Evolutionary conservation across 2,113 vertebrate genomes (phyloP), one percentile per base, ranked within the genome.

Genomic region (Nibea albiflora): DNA sequence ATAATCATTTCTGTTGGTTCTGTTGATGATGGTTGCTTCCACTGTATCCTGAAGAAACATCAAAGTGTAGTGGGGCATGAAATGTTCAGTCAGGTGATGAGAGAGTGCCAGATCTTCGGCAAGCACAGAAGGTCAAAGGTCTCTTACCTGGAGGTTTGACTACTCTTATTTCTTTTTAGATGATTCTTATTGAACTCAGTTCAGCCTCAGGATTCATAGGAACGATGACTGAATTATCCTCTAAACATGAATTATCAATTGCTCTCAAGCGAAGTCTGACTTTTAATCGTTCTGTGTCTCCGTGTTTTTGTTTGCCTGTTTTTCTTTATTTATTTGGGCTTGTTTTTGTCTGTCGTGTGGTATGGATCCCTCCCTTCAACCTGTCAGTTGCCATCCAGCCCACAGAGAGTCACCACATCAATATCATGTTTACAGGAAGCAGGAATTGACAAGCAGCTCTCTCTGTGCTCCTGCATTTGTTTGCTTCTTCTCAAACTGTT

Each of bases 401-500:
- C 65, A 61, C 69, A 77, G 71, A 80, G 66, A 85, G 53, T 31
- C 56, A 74, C 60, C 60, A 61, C 73, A 58, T 89, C 84, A 71
- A 63, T 81, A 77, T 72, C 63, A 49, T 80, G 85, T 87, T 79
- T 67, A 71, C 62, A 85, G 63, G 58, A 81, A 72, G 35, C 60
- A 72, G 67, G 54, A 80, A 80, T 44, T 73, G 68, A 81, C 62
- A 16, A 39, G 63, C 76, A 85, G 42, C 64, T 28, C 72, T 60
- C 66, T 86, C 78, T 83, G 72, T 76, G 76, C 80, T 78, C 63
- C 76, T 63, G 62, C 67, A 75, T 84, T 76, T 79, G 56, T 85
- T 88, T 85, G 64, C 76, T 85, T 90, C 66, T 81, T 86, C 78
- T 75, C n/a, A 57, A 49, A 22, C 10, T 5, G 19, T 64, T 61